Conservation (phyloP, 2,113 vertebrate species). For the Peromyscus maniculatus region DNA sequence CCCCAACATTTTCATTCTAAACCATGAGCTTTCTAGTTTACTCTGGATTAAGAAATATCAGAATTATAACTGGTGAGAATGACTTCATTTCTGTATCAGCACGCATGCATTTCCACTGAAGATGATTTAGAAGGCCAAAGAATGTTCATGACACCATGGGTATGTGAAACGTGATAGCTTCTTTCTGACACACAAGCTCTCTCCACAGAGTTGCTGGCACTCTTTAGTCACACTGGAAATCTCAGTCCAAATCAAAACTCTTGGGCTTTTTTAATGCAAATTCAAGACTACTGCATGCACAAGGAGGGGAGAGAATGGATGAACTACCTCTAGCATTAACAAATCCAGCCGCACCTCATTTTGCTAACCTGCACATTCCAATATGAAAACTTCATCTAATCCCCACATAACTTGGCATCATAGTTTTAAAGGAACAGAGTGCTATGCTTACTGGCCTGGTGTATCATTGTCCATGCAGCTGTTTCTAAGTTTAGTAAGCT, state of each 20-base stretch:
- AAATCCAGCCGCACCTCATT: neutral
- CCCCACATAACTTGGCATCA: constrained; percentile 37
- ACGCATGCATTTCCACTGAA: neutral
- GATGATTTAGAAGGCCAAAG: constrained; percentile 79
- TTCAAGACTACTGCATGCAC: neutral
- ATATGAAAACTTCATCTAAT: constrained; percentile 62
- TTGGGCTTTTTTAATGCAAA: neutral
- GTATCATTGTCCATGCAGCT: constrained; percentile 79
- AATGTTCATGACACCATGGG: constrained; percentile 67
- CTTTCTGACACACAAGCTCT: constrained; percentile 84
- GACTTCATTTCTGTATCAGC: constrained; percentile 71
- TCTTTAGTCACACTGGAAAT: constrained; percentile 80
- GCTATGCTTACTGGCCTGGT: constrained; percentile 45
- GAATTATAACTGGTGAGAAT: constrained; percentile 27
- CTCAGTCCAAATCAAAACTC: constrained; percentile 61
- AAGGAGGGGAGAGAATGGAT: neutral
- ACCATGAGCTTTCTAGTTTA: constrained; percentile 46
- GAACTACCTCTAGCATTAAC: neutral
- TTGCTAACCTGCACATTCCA: constrained; percentile 61
- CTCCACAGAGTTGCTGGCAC: constrained; percentile 84
- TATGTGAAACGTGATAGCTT: constrained; percentile 83
- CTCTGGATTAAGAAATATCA: constrained; percentile 55
- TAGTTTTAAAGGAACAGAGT: constrained; percentile 65
- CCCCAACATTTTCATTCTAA: constrained; percentile 54
- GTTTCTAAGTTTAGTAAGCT: constrained; percentile 83